Conservation (phyloP, 1,140 invertebrate species). For the Achroia grisella region DNA sequence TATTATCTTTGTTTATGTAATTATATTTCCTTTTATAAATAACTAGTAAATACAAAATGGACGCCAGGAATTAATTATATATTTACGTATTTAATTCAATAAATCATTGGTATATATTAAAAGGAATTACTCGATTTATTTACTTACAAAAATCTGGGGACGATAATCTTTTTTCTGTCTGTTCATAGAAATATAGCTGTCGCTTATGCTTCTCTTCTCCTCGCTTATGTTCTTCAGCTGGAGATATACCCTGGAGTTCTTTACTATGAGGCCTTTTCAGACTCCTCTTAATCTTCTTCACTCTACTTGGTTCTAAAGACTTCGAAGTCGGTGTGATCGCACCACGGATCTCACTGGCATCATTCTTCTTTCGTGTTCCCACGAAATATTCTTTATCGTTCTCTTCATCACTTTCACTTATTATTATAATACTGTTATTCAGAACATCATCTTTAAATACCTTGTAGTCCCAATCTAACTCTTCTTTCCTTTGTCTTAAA, state of each 20-base stretch:
- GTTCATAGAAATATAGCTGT: slow-evolving; percentile 20
- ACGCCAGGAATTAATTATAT: no score
- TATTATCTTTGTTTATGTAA: no score
- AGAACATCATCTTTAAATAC: slow-evolving; percentile 31
- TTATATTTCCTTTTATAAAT: no score
- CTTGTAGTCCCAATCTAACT: slow-evolving; percentile 33
- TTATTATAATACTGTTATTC: slow-evolving; percentile 18
- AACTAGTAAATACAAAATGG: no score
- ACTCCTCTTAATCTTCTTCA: slow-evolving; percentile 53
- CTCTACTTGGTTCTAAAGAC: slow-evolving; percentile 26
- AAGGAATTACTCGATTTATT: no score
- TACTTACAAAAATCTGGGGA: slow-evolving; percentile 35
- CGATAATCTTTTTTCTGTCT: slow-evolving; percentile 14
- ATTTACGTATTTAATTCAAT: no score
- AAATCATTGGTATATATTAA: no score
- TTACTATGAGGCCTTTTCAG: slow-evolving; percentile 52
- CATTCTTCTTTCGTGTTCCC: slow-evolving; percentile 16
- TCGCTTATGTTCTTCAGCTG: slow-evolving; percentile 12
- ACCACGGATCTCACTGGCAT: slow-evolving; percentile 10
- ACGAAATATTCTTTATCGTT: slow-evolving; percentile 8
- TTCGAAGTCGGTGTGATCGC: slow-evolving; percentile 26
- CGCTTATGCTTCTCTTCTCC: slow-evolving; percentile 25
- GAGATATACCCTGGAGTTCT: slow-evolving; percentile 47
- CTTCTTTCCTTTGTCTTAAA: slow-evolving; percentile 25
- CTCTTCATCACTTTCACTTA: slow-evolving; percentile 41